Conservation (phyloP, 2,797 vertebrate genomes). For the Bradypus variegatus region DNA sequence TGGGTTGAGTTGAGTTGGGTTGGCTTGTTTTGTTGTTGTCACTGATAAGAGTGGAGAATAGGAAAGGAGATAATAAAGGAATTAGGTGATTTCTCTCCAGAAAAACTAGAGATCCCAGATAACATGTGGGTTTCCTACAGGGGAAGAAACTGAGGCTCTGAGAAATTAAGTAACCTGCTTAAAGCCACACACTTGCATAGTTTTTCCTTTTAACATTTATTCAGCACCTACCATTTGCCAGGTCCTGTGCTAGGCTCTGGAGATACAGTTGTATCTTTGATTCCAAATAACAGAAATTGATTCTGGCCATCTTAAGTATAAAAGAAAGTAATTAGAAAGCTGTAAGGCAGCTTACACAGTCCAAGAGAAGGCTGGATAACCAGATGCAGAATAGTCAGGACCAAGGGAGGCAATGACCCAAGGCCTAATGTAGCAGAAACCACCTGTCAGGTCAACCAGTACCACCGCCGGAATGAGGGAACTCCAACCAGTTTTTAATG, state of each 20-base stretch:
- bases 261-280: not conserved
- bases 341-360: not conserved
- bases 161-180: not conserved
- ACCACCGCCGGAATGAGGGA: not conserved
- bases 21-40: not conserved
- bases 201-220: not conserved
- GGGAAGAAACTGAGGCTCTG: slow-evolving; percentile 15
- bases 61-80: not conserved
- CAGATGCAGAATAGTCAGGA: not conserved
- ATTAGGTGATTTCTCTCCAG: not conserved
- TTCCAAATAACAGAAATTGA: not conserved
- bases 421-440: not conserved
- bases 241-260: not conserved
- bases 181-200: not conserved
- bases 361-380: not conserved
- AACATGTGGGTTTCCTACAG: not conserved
- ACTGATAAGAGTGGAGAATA: not conserved
- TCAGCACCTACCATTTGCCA: not conserved
- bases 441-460: not conserved
- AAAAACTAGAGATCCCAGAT: slow-evolving; percentile 11
- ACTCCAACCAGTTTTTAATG: not conserved
- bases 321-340: not conserved
- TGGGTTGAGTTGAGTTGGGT: slow-evolving; percentile 24
- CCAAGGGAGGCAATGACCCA: not conserved
- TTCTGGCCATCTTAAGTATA: not conserved